Conservation (phyloP, 1,140 invertebrate species). For the Scylla paramamosain region DNA sequence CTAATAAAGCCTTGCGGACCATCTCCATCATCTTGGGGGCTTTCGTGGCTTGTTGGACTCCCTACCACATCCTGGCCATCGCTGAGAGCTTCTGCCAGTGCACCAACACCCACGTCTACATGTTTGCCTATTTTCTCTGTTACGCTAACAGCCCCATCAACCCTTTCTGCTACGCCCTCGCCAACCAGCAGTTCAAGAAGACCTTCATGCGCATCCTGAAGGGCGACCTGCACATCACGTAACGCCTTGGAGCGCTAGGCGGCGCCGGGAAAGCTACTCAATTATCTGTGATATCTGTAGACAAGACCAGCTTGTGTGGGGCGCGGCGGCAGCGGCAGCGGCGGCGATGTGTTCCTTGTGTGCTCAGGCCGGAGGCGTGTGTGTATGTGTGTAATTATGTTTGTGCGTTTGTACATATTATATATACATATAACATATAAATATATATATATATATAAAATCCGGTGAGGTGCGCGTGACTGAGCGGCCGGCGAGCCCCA, state of each 20-base stretch:
- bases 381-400: constrained; percentile 33
- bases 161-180: constrained; percentile 93
- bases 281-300: constrained; percentile 75
- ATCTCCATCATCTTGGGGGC: constrained; percentile 97
- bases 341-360: constrained; percentile 18
- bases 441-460: constrained; percentile 40
- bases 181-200: constrained; percentile 99
- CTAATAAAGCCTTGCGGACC: constrained; percentile 97
- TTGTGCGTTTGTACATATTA: constrained; percentile 13
- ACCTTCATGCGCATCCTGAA: constrained; percentile 97
- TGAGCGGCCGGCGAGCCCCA: constrained; percentile 12
- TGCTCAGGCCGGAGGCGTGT: constrained; percentile 11
- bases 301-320: constrained; percentile 16
- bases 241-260: constrained; percentile 78
- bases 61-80: constrained; percentile 97
- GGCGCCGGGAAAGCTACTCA: constrained; percentile 53
- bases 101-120: constrained; percentile 95
- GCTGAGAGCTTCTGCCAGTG: constrained; percentile 98
- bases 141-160: constrained; percentile 94
- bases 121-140: constrained; percentile 99
- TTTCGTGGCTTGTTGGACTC: constrained; percentile 99
- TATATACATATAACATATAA: constrained; percentile 25
- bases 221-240: constrained; percentile 95
- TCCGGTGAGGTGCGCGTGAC: background rate
- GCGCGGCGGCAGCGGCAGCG: constrained; percentile 8